phyloP scores from a whole-genome alignment of 64 coral and sea anemone genomes.

The Anthopleura sola region DNA sequence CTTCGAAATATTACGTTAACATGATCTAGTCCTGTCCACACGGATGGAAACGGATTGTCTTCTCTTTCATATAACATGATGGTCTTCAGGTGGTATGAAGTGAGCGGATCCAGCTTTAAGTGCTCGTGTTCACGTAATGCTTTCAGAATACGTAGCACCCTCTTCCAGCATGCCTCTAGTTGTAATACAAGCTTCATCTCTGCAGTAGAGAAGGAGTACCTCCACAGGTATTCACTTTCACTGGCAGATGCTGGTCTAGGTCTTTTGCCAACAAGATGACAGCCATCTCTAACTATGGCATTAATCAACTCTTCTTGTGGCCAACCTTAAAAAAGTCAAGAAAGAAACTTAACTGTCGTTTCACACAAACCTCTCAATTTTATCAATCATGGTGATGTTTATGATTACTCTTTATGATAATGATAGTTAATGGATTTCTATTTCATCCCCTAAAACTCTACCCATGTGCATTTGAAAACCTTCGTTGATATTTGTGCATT shows the following conservation, averaged over 20 bases:
- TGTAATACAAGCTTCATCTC: conserved; percentile 38
- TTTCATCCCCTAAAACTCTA: too few relatives aligned
- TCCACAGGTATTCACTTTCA: conserved; percentile 21
- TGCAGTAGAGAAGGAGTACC: conserved; percentile 38
- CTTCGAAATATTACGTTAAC: conserved; percentile 18
- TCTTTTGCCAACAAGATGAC: conserved; percentile 61
- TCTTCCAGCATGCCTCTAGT: conserved; percentile 23
- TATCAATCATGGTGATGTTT: too few relatives aligned
- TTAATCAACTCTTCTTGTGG: conserved; percentile 5
- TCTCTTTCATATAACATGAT: conserved; percentile 65
- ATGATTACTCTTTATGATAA: too few relatives aligned
- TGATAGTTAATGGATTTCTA: too few relatives aligned
- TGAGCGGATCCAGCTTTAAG: conserved; percentile 12
- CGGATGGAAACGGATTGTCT: background rate
- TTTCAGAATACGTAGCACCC: conserved; percentile 45
- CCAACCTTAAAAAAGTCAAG: conserved; percentile 27
- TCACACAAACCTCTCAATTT: background rate
- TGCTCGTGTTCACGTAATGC: conserved; percentile 18
- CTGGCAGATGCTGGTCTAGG: conserved; percentile 25
- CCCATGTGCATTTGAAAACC: too few relatives aligned
- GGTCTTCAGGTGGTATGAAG: conserved; percentile 73
- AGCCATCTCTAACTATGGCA: conserved; percentile 23
- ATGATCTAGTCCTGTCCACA: background rate
- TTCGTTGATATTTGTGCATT: too few relatives aligned
- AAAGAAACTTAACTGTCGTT: background rate